A percentile compares a stretch with the other conserved stretches of the same genome.
Evolutionary conservation across 2,113 vertebrate genomes (phyloP).

Genomic region (Elaphurus davidianus): DNA sequence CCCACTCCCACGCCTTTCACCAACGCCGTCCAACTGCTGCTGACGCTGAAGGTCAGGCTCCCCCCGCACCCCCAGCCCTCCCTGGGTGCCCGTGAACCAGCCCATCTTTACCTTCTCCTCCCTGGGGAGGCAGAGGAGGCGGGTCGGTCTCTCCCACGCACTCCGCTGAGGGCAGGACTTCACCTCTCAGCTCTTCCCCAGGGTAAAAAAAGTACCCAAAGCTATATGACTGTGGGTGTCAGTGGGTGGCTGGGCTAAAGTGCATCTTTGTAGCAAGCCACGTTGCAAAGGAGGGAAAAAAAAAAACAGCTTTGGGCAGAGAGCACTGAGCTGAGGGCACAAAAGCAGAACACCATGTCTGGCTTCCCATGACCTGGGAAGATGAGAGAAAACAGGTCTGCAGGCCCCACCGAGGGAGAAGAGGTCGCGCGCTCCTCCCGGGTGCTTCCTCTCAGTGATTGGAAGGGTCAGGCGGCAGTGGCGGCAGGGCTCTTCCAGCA

Average conservation of each 20-base stretch:
- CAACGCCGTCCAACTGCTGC: slow-evolving; percentile 91
- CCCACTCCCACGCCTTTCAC: slow-evolving; percentile 88
- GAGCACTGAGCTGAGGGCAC: neutral
- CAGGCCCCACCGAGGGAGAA: neutral
- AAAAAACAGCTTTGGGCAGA: neutral
- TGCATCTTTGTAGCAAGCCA: neutral
- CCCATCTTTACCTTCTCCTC: neutral
- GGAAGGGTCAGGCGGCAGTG: rapidly evolving
- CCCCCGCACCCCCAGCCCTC: neutral
- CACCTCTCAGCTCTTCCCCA: too few relatives aligned
- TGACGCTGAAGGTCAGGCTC: slow-evolving; percentile 89
- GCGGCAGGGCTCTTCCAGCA: neutral
- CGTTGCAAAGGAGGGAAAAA: neutral
- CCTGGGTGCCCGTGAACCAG: too few relatives aligned
- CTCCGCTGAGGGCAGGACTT: rapidly evolving
- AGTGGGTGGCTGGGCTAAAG: neutral
- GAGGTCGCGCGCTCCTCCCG: rapidly evolving
- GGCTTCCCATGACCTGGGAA: neutral
- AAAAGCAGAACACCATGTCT: neutral
- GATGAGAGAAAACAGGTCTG: neutral
- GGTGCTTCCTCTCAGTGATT: neutral
- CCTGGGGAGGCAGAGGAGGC: neutral
- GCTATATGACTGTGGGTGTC: neutral
- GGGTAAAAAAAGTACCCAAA: neutral
- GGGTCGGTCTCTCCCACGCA: neutral